A percentile compares a stretch with the other conserved stretches of the same genome.
These are phyloP conservation scores for Xenopus laevis DNA, from an alignment of 2,113 vertebrate species.

Conservation along the genomic window DNA sequence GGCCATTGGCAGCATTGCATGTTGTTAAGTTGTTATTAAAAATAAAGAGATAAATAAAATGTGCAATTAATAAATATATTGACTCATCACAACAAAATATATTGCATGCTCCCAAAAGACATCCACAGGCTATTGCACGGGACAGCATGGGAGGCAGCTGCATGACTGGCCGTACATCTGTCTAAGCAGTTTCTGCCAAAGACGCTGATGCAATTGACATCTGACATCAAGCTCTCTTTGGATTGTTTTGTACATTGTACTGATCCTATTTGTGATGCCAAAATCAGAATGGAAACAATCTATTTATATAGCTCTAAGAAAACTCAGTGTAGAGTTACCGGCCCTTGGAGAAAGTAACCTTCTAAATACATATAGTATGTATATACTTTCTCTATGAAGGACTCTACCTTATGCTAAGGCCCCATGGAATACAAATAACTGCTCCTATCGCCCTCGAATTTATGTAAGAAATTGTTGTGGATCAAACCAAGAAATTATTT, in stretches of 20 bases:
- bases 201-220: slow-evolving; percentile 22
- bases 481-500: too few relatives aligned
- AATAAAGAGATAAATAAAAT: slow-evolving; percentile 1
- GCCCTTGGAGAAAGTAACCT: too few relatives aligned
- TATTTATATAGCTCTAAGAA: too few relatives aligned
- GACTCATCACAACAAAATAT: slow-evolving; percentile 16
- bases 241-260: slow-evolving; percentile 37
- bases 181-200: slow-evolving; percentile 25
- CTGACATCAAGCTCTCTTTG: slow-evolving; percentile 30
- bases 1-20: too few relatives aligned
- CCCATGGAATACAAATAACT: too few relatives aligned
- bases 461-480: too few relatives aligned
- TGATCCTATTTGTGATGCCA: slow-evolving; percentile 21
- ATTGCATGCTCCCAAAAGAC: slow-evolving; percentile 24
- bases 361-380: too few relatives aligned
- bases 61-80: slow-evolving; percentile 36
- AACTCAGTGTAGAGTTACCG: too few relatives aligned
- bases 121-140: slow-evolving; percentile 36
- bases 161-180: slow-evolving; percentile 30
- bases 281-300: background rate
- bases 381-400: too few relatives aligned
- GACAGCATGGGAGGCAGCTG: slow-evolving; percentile 43
- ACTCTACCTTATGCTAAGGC: too few relatives aligned
- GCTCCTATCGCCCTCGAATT: too few relatives aligned
- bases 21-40: too few relatives aligned